phyloP scores from a whole-genome alignment of 2,797 vertebrate species.

The Petrocephalus sullivani region DNA sequence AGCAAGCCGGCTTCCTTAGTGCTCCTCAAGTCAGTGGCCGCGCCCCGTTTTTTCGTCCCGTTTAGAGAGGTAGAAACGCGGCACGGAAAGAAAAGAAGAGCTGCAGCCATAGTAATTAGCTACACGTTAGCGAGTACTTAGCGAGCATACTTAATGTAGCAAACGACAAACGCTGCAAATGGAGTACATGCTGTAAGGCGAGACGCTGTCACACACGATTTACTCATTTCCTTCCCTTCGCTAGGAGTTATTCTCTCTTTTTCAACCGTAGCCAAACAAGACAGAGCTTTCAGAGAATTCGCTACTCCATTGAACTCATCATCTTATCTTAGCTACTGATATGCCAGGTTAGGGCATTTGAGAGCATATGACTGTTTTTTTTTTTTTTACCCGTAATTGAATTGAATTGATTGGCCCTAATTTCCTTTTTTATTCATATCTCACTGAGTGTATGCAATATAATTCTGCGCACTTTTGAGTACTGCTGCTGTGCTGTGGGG shows the following conservation, averaged over 20 bases:
- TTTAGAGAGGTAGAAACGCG: neutral
- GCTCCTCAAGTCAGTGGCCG: neutral
- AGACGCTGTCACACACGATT: neutral
- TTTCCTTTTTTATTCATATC: neutral
- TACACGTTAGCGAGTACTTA: neutral
- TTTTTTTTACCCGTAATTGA: neutral
- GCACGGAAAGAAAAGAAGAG: neutral
- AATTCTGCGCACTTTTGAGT: constrained; percentile 51
- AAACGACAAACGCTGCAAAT: neutral
- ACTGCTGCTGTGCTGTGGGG: constrained; percentile 36
- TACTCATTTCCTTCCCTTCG: neutral
- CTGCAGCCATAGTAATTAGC: neutral
- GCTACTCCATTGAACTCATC: neutral
- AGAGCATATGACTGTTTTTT: neutral
- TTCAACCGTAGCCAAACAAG: neutral
- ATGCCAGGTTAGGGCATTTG: neutral
- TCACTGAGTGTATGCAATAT: constrained; percentile 9
- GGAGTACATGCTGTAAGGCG: neutral
- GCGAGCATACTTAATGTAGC: neutral
- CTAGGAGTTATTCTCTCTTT: neutral
- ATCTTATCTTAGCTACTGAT: neutral
- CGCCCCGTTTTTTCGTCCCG: neutral
- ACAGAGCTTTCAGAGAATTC: neutral
- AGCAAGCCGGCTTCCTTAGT: neutral
- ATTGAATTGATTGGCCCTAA: neutral